A percentile compares a stretch with the other conserved stretches of the same genome.
Evolutionary conservation across 2,888 invertebrate species (phyloP).

Genomic region (Tetrapedia diversipes): DNA sequence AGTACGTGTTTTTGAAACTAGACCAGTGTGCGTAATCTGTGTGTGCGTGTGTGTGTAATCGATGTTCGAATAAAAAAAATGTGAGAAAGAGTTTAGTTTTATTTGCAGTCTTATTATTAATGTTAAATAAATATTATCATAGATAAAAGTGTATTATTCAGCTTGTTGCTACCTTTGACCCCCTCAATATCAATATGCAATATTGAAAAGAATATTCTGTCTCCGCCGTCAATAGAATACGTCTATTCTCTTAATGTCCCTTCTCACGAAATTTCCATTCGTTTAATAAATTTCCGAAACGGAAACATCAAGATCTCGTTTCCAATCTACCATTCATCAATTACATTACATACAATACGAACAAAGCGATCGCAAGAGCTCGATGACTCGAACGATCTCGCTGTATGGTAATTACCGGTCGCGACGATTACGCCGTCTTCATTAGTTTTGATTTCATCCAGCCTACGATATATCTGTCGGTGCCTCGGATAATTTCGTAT

Average conservation of each 20-base stretch:
- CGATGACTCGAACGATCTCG: not conserved
- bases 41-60: too few relatives aligned
- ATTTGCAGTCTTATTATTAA: too few relatives aligned
- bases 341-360: not conserved
- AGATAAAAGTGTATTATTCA: too few relatives aligned
- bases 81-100: too few relatives aligned
- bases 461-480: not conserved
- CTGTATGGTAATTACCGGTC: constrained; percentile 1
- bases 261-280: not conserved
- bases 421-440: constrained; percentile 25
- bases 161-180: too few relatives aligned
- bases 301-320: not conserved
- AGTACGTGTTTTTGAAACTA: too few relatives aligned
- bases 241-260: not conserved
- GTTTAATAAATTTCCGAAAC: not conserved
- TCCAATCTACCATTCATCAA: not conserved
- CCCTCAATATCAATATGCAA: too few relatives aligned
- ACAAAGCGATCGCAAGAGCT: not conserved
- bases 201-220: too few relatives aligned
- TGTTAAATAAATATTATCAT: too few relatives aligned
- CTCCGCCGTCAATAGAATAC: too few relatives aligned
- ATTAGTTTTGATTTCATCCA: constrained; percentile 30
- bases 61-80: too few relatives aligned
- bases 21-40: too few relatives aligned
- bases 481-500: constrained; percentile 23